Base-by-base conservation (phyloP, 2,113 vertebrate genomes). In the Rhadina sibilatrix region DNA sequence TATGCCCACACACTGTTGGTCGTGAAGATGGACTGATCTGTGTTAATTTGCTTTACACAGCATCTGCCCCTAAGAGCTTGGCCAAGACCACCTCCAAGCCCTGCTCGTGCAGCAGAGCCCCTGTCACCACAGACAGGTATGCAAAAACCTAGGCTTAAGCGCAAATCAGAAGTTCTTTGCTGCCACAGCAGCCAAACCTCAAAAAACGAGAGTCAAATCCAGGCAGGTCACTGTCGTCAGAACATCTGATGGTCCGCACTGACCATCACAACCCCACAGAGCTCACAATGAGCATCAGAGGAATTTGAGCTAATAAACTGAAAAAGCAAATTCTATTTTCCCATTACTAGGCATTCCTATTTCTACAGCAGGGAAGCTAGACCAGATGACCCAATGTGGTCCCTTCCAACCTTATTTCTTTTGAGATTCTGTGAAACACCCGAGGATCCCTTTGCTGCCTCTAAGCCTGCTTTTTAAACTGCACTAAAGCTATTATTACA, bases 401-500 rank as follows among this genome's bases (percentile, higher is more conserved):
- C 18, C 35, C 15, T 70, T 70, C 22, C 71, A 56, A 20, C 15
- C 21, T 63, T 33, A 37, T 27, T 54, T 47, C 21, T 77, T 83
- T 42, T 24, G 18, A 50, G 42, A 70, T 63, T 56, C 42, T 44
- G 31, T 35, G 49, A 70, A 87, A 83, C 18, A 24, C 49, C 9
- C 6, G 0, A 49, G n/a, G 74, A 37, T 12, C 50, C 8, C 12
- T 92, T 80, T 83, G 15, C 13, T 77, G 7, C 53, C 12, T 57
- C 44, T 75, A 76, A 90, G 44, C 21, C 46, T 77, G 35, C 47
- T 81, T 81, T 52, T 74, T 38, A 87, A 94, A 89, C 13, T 42
- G 35, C 40, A 56, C 42, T 85, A 40, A 52, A 91, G 30, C 22
- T 60, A 9, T 57, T 74, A 63, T n/a, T 69, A 79, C 25, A 52